Evolutionary conservation across 2,797 vertebrate species (phyloP), one percentile per base, ranked within the genome.

Genomic region (Falco peregrinus): DNA sequence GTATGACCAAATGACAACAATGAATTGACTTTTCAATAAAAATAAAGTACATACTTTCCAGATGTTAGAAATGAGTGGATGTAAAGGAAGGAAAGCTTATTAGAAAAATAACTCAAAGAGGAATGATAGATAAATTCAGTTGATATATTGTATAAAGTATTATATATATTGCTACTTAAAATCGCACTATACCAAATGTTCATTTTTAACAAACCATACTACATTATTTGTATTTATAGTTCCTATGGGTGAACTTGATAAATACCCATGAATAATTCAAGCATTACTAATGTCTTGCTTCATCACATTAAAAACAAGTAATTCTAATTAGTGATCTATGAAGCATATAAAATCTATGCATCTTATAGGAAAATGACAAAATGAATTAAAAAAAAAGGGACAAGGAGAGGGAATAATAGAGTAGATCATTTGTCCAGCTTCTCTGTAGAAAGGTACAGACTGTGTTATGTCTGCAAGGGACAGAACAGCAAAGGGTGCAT

Each of bases 1-100:
- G 53, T 75, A 91, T 39, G 77, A 94, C 74, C 93, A 91, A 93
- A 91, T 60, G 48, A 94, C 37, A 82, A 75, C 28, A 94, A 93
- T 19, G 17, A 90, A 84, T 48, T 81, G 82, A 87, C 16, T 79
- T 85, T 59, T 60, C 9, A 70, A 70, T 8, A 64, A 73, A 86
- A 90, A 63, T 28, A 74, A 89, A 79, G 56, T 21, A 80, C 29
- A 73, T 29, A 74, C 17, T 68, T 51, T 33, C 17, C 45, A 80
- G 69, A 84, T 54, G 16, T 69, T 54, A 71, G 33, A 60, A 74
- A 74, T 8, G 11, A 93, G 56, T 57, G n/a, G 51, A 90, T 73
- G 54, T 86, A 91, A 93, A 95, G 64, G 31, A 78, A 15, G 5
- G 19, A 85, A 92, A 89, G 22, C 16, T 29, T 85, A 50, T 68